These are phyloP conservation scores for Rotaria macrura DNA, from an alignment of 2,888 invertebrate species.

Conservation along the genomic window DNA sequence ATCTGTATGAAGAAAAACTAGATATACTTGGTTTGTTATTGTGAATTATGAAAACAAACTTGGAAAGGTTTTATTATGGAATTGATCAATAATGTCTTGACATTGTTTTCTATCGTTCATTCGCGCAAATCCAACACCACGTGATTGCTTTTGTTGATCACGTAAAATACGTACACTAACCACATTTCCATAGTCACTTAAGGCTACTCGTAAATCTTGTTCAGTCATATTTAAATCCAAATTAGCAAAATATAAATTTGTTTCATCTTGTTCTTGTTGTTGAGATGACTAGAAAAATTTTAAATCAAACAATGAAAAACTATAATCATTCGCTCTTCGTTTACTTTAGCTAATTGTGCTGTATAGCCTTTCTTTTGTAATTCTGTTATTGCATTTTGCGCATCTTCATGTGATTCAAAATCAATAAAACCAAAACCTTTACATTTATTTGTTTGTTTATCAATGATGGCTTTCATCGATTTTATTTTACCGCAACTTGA, in stretches of 20 bases:
- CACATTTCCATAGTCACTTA: constrained; percentile 11
- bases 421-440: constrained; percentile 99
- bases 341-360: constrained; percentile 91
- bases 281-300: not conserved
- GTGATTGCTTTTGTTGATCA: constrained; percentile 63
- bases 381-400: constrained; percentile 90
- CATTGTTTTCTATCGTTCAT: constrained; percentile 96
- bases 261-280: constrained; percentile 82
- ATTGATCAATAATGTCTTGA: constrained; percentile 83
- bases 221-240: constrained; percentile 51
- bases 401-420: constrained; percentile 89
- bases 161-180: constrained; percentile 31
- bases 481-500: constrained; percentile 87
- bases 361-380: constrained; percentile 91
- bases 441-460: constrained; percentile 98
- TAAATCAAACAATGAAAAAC: not conserved
- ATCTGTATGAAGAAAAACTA: not conserved
- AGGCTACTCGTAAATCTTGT: not conserved
- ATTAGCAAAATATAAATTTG: constrained; percentile 96
- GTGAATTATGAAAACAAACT: not conserved
- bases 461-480: constrained; percentile 97
- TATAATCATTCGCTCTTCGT: too few relatives aligned
- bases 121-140: constrained; percentile 67
- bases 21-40: not conserved
- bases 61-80: constrained; percentile 63